Percentiles rank a stretch among this genome's conserved stretches.
phyloP scores from a whole-genome alignment of 2,888 invertebrate species.

The Adelognathus sp. region DNA sequence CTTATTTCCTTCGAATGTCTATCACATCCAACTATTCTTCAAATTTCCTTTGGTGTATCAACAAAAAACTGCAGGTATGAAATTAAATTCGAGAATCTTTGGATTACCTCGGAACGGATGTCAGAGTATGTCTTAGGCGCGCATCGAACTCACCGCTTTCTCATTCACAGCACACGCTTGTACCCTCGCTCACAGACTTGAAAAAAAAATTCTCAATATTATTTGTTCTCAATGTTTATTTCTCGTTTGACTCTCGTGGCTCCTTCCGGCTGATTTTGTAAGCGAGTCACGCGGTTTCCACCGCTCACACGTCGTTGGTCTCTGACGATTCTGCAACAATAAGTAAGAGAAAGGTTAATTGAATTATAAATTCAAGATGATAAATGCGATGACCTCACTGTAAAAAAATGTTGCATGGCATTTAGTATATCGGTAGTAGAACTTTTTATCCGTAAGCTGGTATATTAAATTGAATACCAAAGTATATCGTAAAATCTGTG shows the following conservation, averaged over 20 bases:
- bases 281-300: conserved; percentile 51
- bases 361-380: background rate
- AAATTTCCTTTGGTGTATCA: background rate
- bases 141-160: conserved; percentile 65
- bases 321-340: conserved; percentile 42
- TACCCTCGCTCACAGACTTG: background rate
- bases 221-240: background rate
- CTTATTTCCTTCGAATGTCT: background rate
- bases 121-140: conserved; percentile 52
- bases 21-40: background rate
- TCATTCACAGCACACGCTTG: background rate
- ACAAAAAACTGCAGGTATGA: background rate
- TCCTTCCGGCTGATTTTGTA: conserved; percentile 33
- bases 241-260: background rate
- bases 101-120: conserved; percentile 1
- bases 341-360: background rate
- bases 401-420: too few relatives aligned
- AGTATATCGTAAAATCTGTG: too few relatives aligned
- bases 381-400: too few relatives aligned
- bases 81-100: background rate
- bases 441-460: too few relatives aligned
- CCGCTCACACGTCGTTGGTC: conserved; percentile 21
- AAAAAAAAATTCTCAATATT: conserved; percentile 5
- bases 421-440: too few relatives aligned
- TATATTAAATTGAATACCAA: too few relatives aligned